Evolutionary conservation across 2,888 invertebrate species (phyloP).

Genomic region (Protonemura montana): DNA sequence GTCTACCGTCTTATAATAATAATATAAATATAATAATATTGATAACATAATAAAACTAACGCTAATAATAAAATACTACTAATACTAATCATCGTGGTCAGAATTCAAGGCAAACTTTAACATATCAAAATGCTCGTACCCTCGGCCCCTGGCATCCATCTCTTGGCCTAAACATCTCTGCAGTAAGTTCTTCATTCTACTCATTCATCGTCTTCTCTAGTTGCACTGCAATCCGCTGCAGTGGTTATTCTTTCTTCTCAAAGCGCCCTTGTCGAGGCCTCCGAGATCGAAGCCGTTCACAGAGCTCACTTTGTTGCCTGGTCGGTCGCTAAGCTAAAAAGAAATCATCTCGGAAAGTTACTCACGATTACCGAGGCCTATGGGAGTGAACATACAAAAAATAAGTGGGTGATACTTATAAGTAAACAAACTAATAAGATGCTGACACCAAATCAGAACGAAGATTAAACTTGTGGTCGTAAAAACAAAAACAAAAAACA

Average conservation of each 20-base stretch:
- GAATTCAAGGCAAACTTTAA: constrained; percentile 35
- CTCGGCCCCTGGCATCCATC: constrained; percentile 23
- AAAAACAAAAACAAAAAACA: background rate
- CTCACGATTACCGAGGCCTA: constrained; percentile 23
- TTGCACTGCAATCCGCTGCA: background rate
- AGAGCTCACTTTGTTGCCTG: background rate
- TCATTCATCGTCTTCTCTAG: background rate
- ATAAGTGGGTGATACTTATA: background rate
- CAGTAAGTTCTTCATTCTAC: background rate
- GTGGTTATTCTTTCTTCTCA: background rate
- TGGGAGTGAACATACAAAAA: constrained; percentile 24
- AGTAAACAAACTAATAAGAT: constrained; percentile 20
- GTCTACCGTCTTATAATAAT: constrained; percentile 25
- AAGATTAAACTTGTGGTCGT: background rate
- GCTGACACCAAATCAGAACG: constrained; percentile 35
- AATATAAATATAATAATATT: background rate
- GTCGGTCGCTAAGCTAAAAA: background rate
- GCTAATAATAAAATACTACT: constrained; percentile 7
- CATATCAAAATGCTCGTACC: constrained; percentile 37
- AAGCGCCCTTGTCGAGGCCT: background rate
- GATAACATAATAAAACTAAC: too few relatives aligned
- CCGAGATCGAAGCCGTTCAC: background rate
- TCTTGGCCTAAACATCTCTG: constrained; percentile 23
- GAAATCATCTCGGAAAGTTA: background rate
- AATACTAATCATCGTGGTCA: constrained; percentile 19